Conservation (phyloP, 2,888 invertebrate genomes). For the Limnephilus auricula region DNA sequence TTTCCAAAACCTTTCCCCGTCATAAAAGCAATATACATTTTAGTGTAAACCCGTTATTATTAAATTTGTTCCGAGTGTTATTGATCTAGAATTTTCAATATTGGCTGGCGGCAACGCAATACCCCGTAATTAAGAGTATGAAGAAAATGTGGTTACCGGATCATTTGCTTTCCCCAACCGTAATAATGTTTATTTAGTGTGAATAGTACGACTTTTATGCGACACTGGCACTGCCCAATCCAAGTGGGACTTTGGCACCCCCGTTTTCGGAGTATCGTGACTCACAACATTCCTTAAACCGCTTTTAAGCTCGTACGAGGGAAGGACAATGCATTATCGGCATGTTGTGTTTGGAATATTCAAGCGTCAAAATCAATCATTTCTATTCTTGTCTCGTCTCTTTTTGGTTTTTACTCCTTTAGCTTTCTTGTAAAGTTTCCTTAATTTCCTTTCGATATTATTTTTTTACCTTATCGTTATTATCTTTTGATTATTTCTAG, state of each 20-base stretch:
- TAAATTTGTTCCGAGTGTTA: neutral
- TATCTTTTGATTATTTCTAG: neutral
- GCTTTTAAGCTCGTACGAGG: neutral
- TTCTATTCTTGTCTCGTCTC: neutral
- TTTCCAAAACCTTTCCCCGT: conserved; percentile 22
- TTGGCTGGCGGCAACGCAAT: neutral
- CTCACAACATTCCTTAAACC: neutral
- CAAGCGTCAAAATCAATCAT: neutral
- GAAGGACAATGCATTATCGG: neutral
- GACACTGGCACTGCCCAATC: neutral
- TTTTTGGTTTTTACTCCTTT: too few relatives aligned
- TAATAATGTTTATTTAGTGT: neutral
- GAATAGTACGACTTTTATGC: neutral
- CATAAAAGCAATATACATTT: neutral
- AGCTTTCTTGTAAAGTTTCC: neutral
- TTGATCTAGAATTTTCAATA: neutral
- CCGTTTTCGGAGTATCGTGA: neutral
- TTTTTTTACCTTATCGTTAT: too few relatives aligned
- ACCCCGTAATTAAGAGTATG: neutral
- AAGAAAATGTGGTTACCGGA: neutral
- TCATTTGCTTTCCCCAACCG: neutral
- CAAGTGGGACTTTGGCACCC: neutral
- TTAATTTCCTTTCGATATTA: neutral
- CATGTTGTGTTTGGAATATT: neutral
- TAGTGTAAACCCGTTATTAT: neutral